Evolutionary conservation across 2,113 vertebrate genomes (phyloP).

Genomic region (Podilymbus podiceps): DNA sequence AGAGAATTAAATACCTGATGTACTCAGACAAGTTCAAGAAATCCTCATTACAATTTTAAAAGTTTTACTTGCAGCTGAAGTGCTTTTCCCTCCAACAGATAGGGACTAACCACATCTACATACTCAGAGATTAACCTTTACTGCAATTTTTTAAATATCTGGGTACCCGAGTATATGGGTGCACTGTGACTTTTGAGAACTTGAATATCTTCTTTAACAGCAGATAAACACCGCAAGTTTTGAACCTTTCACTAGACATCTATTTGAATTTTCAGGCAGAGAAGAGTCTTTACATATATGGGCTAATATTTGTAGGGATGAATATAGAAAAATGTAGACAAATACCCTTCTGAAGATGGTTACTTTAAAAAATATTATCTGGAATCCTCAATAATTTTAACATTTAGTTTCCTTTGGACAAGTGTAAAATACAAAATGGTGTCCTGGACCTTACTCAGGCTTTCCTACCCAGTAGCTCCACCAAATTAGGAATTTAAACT

Average conservation of each 20-base stretch:
- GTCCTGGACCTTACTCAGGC: not conserved
- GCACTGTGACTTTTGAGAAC: not conserved
- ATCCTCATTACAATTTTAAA: not conserved
- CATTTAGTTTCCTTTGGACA: not conserved
- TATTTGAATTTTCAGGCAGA: not conserved
- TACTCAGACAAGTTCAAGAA: not conserved
- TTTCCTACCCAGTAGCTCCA: constrained; percentile 27
- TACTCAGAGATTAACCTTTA: not conserved
- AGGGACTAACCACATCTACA: not conserved
- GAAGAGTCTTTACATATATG: not conserved
- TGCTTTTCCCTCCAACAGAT: not conserved
- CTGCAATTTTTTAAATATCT: not conserved
- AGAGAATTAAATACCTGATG: not conserved
- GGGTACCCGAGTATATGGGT: not conserved
- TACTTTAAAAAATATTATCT: not conserved
- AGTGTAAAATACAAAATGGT: not conserved
- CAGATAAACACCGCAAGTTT: not conserved
- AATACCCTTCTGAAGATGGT: not conserved
- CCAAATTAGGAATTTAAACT: constrained; percentile 62
- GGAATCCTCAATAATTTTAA: not conserved
- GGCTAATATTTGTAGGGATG: not conserved
- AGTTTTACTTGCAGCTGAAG: not conserved
- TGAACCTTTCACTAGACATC: rapidly evolving
- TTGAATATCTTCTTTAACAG: not conserved
- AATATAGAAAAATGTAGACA: not conserved